Evolutionary conservation across 2,888 invertebrate species (phyloP), one percentile per base, ranked within the genome.

Genomic region (Dryobotodes eremita): DNA sequence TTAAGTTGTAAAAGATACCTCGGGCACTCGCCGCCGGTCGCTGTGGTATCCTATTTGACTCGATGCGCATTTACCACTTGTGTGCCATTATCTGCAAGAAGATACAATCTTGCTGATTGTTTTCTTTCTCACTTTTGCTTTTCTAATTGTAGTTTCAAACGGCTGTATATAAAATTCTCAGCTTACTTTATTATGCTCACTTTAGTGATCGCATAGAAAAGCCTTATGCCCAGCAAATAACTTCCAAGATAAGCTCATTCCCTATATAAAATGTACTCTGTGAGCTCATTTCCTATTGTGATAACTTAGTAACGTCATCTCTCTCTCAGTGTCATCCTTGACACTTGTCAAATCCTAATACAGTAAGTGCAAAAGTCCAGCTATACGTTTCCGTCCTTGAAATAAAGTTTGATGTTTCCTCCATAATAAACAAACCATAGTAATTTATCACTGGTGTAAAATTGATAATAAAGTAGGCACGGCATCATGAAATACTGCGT

Each of bases 381-480:
- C 31, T 68, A 13, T n/a, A 55, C 10, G 20, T 42, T 64, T 50
- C 36, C 5, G n/a, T 46, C 17, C 50, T 26, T n/a, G 42, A 77
- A 57, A 64, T 50, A 36, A 57, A 57, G 23, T 36, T 59, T 53
- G 13, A 83, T 53, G 11, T 36, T 76, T 70, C 57, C 36, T 59
- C 17, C 13, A 10, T 71, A 68, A 79, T 62, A 71, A 81, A 77
- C 55, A 68, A 84, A 83, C 42, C 20, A 70, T 8, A 70, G 23
- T 65, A 70, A 70, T 84, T 84, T 80, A 72, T 82, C 59, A 68
- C 65, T 55, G 62, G 75, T 50, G 64, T 68, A 57, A 83, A 75
- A 81, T 83, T 85, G 61, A 83, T 85, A 81, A 85, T 83, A 83
- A 83, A 85, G 76, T 85, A 72, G 71, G 76, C 71, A 65, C 42